A percentile compares a stretch with the other conserved stretches of the same genome.
phyloP scores from a whole-genome alignment of 2,888 invertebrate species.

The Netelia virgata region DNA sequence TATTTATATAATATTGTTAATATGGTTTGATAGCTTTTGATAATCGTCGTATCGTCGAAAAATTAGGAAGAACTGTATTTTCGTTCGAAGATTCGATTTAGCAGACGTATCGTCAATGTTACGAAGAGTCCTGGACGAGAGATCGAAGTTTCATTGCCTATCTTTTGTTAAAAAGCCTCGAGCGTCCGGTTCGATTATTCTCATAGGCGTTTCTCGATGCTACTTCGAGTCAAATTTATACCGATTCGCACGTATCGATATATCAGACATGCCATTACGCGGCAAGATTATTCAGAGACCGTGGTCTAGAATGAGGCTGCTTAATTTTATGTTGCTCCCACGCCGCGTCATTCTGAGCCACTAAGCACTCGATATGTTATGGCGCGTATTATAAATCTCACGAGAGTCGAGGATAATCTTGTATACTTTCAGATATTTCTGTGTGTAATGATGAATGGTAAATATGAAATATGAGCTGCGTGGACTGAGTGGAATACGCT shows the following conservation, averaged over 20 bases:
- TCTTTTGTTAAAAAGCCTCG: constrained; percentile 23
- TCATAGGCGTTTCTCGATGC: constrained; percentile 7
- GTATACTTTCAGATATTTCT: constrained; percentile 19
- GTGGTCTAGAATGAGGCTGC: constrained; percentile 40
- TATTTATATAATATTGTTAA: no score
- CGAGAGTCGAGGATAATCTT: constrained; percentile 5
- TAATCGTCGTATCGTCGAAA: no score
- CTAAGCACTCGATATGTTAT: background rate
- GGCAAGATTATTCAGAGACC: constrained; percentile 18
- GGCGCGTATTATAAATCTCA: background rate
- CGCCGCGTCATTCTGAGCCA: constrained; percentile 3
- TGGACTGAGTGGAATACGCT: constrained; percentile 37
- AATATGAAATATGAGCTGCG: constrained; percentile 24
- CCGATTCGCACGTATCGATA: constrained; percentile 7
- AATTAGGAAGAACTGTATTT: background rate
- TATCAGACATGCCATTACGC: constrained; percentile 38
- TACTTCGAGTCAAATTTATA: constrained; percentile 40
- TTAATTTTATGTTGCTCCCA: constrained; percentile 41
- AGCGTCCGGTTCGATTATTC: constrained; percentile 37
- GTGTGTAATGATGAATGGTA: constrained; percentile 24
- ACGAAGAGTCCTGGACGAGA: background rate
- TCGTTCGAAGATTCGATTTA: background rate
- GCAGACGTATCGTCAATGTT: background rate
- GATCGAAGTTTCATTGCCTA: background rate
- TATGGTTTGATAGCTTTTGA: no score